A percentile compares a stretch with the other conserved stretches of the same genome.
Conservation (phyloP, 2,113 vertebrate species). For the Procavia capensis region DNA sequence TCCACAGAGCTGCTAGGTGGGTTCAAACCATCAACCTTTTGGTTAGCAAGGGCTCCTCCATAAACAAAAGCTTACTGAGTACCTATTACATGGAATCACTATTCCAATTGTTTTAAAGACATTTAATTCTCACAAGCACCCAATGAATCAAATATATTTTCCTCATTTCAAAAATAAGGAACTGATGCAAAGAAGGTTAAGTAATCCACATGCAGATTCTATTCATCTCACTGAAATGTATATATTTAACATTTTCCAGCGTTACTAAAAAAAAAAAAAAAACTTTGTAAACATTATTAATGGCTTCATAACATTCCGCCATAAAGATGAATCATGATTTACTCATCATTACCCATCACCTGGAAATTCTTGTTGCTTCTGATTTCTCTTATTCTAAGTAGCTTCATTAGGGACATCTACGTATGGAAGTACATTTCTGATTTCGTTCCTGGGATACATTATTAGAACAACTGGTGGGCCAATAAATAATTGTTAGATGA, state of each 20-base stretch:
- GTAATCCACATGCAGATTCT: slow-evolving; percentile 2
- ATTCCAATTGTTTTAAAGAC: background rate
- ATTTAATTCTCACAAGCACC: slow-evolving; percentile 26
- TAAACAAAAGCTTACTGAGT: background rate
- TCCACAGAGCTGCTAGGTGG: too few species aligned
- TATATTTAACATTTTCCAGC: background rate
- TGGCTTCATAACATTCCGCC: background rate
- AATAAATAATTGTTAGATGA: background rate
- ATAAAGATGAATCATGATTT: background rate
- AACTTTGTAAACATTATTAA: slow-evolving; percentile 14
- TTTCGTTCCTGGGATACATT: background rate
- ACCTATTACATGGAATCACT: background rate
- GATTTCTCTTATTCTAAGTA: background rate
- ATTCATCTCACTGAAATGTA: slow-evolving; percentile 14
- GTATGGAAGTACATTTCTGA: background rate
- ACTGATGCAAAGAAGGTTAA: slow-evolving; percentile 25
- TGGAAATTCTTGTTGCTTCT: slow-evolving; percentile 6
- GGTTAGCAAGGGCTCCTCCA: background rate
- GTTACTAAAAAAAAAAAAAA: background rate
- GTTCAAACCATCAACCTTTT: too few species aligned
- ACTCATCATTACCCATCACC: background rate
- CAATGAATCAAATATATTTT: background rate
- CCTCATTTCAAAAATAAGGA: slow-evolving; percentile 12
- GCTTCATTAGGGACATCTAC: background rate
- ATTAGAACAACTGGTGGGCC: background rate